Base-by-base conservation (phyloP, 2,888 invertebrate species). In the Stenchaetothrips biformis region DNA sequence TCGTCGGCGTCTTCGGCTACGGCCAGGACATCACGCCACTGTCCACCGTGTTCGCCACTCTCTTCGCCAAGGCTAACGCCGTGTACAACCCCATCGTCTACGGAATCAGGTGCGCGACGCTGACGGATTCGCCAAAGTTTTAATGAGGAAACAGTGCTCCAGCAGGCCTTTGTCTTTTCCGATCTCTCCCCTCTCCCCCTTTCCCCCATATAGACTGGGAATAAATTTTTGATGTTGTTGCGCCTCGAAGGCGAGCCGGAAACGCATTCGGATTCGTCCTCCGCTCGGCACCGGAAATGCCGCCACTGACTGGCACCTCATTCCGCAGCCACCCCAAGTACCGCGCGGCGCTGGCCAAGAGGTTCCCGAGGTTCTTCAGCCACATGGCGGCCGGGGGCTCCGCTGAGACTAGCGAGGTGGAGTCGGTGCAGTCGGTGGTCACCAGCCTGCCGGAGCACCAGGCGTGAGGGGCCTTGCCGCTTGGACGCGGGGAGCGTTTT, bases 51-150 rank as follows among this genome's bases (percentile, higher is more conserved):
- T 95, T 95, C 94, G 94, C 95, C 80, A 94, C 96, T 59, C 90
- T 96, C 84, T 96, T 97, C 86, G 96, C 96, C 81, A 97, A 97
- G 88, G 94, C 95, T 82, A 95, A 95, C 84, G 94, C 95, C 82
- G 93, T 94, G 82, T 95, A 95, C 89, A 96, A 96, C 88, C 95
- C 95, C 47, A 94, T 95, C 86, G 95, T 96, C 83, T 96, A 96
- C 86, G 95, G 94, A 84, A 95, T 95, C 87, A 95, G 94, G 94
- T 94, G 85, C 86, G 84, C 82, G 18, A 16, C 13, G n/a, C 18
- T 53, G 9, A 53, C 53, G 53, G 16, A 53, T 53, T 53, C 16
- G 9, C 9, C 53, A 16, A 53, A 53, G 53, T 53, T 53, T 53
- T 53, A 53, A 53, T 53, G 37, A 37, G 37, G 4, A 37, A 37